Evolutionary conservation across 2,113 vertebrate species (phyloP), one percentile per base, ranked within the genome.

Genomic region (Edolisoma coerulescens): DNA sequence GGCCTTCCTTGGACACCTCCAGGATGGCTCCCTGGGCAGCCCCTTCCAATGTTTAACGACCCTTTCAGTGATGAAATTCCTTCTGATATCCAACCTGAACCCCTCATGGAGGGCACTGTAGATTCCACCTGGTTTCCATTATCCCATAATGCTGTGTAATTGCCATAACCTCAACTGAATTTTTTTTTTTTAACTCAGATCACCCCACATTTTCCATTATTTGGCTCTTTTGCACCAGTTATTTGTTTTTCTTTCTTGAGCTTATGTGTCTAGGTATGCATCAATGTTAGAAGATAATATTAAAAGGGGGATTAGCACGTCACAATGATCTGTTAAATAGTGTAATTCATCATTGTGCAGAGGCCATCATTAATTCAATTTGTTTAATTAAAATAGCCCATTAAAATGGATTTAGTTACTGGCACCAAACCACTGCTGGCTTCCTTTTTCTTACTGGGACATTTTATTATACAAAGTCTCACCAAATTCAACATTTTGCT

Each of bases 301-400:
- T 80, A 88, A 86, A 88, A 95, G 75, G 21, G 35, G 27, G 64
- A 80, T 90, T 92, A 94, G 47, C 60, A 60, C 0, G 0, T 95
- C 47, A 37, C 59, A 71, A n/a, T 39, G 64, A 59, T 84, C 63
- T 67, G 60, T 86, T 90, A 84, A 92, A 68, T 37, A 35, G 41
- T 26, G 20, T 41, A 47, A 91, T 84, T 89, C 68, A 57, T 88
- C 93, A 87, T 56, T 75, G 65, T 64, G 76, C 44, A 65, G 71
- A 89, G 87, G n/a, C 83, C 85, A 61, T 71, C 73, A 84, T 92
- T 93, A 93, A 95, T 95, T 96, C 94, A 71, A 96, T 94, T 92
- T 94, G 95, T 93, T 94, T 94, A 92, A 96, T 96, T 95, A 95
- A 95, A 94, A 41, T 86, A 75, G 35, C 56, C 83, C 64, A 90